These are phyloP conservation scores for Galerucella nymphaeae DNA, from an alignment of 2,888 invertebrate species.

Conservation along the genomic window DNA sequence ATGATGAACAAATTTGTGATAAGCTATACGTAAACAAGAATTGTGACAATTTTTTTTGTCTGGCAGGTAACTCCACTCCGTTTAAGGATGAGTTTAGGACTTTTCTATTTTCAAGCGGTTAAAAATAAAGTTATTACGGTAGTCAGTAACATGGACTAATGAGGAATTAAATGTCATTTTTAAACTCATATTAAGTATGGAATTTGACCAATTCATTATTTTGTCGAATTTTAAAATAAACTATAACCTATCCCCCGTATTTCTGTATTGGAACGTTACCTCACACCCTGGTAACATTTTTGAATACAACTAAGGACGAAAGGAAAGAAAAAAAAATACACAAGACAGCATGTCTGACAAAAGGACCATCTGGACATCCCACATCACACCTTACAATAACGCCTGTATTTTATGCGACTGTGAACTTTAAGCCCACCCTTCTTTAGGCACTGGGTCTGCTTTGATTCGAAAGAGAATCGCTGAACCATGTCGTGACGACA, in stretches of 20 bases:
- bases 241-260: neutral
- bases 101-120: no score
- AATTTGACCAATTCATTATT: no score
- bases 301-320: neutral
- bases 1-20: no score
- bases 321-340: neutral
- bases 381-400: conserved; percentile 56
- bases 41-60: no score
- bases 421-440: conserved; percentile 33
- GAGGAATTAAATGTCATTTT: no score
- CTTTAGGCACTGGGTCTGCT: neutral
- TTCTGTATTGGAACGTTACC: neutral
- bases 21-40: no score
- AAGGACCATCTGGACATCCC: conserved; percentile 55
- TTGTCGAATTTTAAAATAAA: no score
- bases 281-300: neutral
- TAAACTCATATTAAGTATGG: no score
- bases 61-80: no score
- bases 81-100: no score
- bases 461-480: conserved; percentile 8
- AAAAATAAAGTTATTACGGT: no score
- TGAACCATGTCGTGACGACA: conserved; percentile 2
- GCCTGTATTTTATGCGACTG: conserved; percentile 39
- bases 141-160: no score
- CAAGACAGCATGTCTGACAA: conserved; percentile 29